phyloP scores from a whole-genome alignment of 2,888 invertebrate genomes.

The Troglohyphantes excavatus region DNA sequence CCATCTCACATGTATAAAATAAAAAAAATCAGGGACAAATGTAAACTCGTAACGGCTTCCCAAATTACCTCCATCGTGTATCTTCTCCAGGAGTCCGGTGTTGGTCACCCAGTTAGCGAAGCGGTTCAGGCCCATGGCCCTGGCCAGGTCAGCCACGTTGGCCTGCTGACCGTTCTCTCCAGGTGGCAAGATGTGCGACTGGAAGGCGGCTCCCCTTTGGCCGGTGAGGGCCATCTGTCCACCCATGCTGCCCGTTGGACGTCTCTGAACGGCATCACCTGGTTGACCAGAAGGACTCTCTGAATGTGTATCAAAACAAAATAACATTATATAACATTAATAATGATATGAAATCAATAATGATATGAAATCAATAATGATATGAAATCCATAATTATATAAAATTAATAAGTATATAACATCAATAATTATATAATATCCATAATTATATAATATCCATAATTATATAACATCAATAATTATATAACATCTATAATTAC shows the following conservation, averaged over 20 bases:
- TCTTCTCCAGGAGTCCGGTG: conserved; percentile 72
- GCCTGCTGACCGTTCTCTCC: conserved; percentile 35
- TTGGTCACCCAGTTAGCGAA: conserved; percentile 78
- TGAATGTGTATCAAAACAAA: too few relatives aligned
- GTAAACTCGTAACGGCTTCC: too few relatives aligned
- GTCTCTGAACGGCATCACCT: neutral
- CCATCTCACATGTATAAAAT: neutral
- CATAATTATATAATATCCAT: too few relatives aligned
- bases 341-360: too few relatives aligned
- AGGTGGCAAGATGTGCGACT: neutral
- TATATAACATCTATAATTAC: too few relatives aligned
- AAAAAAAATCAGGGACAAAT: neutral
- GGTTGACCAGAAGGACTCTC: conserved; percentile 24
- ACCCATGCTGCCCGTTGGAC: neutral
- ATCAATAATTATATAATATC: too few relatives aligned
- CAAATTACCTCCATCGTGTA: conserved; percentile 73
- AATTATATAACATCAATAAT: too few relatives aligned
- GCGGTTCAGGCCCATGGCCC: conserved; percentile 73
- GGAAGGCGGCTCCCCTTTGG: conserved; percentile 32
- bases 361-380: too few relatives aligned
- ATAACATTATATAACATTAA: too few relatives aligned
- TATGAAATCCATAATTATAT: too few relatives aligned
- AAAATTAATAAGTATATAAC: too few relatives aligned
- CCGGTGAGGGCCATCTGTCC: neutral
- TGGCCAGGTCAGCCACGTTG: conserved; percentile 71